A percentile compares a stretch with the other conserved stretches of the same genome.
Evolutionary conservation across 2,888 invertebrate genomes (phyloP).

Genomic region (Eudasyphora cyanicolor): DNA sequence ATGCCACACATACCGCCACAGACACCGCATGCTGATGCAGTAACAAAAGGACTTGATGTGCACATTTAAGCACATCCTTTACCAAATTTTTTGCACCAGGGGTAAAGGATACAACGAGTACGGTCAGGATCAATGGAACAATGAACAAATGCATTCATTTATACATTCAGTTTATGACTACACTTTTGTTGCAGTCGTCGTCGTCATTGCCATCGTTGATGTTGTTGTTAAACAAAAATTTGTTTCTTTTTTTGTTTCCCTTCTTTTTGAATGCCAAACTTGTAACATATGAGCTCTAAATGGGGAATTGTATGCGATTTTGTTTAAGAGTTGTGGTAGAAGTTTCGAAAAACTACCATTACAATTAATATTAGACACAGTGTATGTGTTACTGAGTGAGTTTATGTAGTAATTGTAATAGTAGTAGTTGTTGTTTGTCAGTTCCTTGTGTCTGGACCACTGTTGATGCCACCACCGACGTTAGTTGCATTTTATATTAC

Average conservation of each 20-base stretch:
- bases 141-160: background rate
- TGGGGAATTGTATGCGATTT: background rate
- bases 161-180: background rate
- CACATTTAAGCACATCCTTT: slow-evolving; percentile 24
- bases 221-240: background rate
- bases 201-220: background rate
- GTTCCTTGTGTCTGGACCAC: slow-evolving; percentile 7
- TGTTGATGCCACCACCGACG: background rate
- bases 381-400: background rate
- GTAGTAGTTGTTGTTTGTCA: slow-evolving; percentile 25
- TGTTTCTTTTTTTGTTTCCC: background rate
- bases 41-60: slow-evolving; percentile 35
- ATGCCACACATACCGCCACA: background rate
- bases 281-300: slow-evolving; percentile 2
- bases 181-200: background rate
- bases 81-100: background rate
- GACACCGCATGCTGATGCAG: slow-evolving; percentile 1
- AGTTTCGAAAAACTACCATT: slow-evolving; percentile 45
- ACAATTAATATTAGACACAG: slow-evolving; percentile 64
- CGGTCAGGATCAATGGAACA: slow-evolving; percentile 11
- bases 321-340: background rate
- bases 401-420: background rate
- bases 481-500: slow-evolving; percentile 57
- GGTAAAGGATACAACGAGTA: background rate
- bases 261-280: background rate